A percentile compares a stretch with the other conserved stretches of the same genome.
These are phyloP conservation scores for Sisyra terminalis DNA, from an alignment of 2,888 invertebrate species.

Conservation along the genomic window DNA sequence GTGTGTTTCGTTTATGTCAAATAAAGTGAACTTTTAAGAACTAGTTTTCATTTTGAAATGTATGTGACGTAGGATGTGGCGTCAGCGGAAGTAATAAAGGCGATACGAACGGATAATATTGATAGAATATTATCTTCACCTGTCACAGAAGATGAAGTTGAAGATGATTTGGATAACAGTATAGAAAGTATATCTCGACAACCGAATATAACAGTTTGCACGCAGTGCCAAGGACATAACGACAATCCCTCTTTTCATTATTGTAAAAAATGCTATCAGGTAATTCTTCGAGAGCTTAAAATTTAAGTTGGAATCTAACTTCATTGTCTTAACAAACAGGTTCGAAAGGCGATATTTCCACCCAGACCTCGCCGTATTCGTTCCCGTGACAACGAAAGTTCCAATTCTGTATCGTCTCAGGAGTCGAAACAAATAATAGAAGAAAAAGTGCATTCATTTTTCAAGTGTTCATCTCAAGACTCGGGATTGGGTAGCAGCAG, in stretches of 20 bases:
- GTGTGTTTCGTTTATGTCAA: too few species aligned
- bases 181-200: constrained; percentile 34
- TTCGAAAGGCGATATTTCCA: constrained; percentile 49
- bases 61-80: constrained; percentile 4
- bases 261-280: constrained; percentile 57
- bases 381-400: constrained; percentile 18
- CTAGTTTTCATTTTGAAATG: constrained; percentile 3
- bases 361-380: constrained; percentile 37
- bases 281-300: constrained; percentile 18
- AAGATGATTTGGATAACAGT: constrained; percentile 17
- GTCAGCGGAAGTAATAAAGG: constrained; percentile 2
- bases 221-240: constrained; percentile 41
- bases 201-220: constrained; percentile 45
- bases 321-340: constrained; percentile 24
- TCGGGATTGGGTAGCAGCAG: not conserved
- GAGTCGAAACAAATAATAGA: constrained; percentile 15
- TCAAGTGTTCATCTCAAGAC: not conserved
- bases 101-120: constrained; percentile 2
- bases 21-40: too few species aligned
- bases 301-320: not conserved
- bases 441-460: constrained; percentile 7
- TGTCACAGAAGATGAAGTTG: not conserved
- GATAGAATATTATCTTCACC: not conserved
- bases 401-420: constrained; percentile 26
- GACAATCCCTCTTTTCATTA: constrained; percentile 45